Conservation (phyloP, 2,888 invertebrate genomes). For the Tribolium freemani region DNA sequence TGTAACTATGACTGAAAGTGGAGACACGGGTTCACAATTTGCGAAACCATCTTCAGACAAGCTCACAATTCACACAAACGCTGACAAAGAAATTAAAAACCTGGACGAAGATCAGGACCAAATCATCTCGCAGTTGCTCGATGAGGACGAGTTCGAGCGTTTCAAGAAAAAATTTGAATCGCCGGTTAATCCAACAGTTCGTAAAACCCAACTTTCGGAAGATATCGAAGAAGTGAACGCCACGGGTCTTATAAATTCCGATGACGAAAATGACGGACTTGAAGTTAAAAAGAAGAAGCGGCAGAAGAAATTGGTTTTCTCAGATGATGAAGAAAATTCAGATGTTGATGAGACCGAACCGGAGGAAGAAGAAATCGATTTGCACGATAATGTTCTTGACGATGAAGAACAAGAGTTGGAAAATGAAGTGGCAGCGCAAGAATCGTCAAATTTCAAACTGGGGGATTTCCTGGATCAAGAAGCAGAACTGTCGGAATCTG, state of each 20-base stretch:
- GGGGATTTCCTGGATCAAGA: conserved; percentile 89
- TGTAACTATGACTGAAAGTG: conserved; percentile 46
- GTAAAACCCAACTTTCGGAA: conserved; percentile 35
- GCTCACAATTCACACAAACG: background rate
- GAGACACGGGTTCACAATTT: background rate
- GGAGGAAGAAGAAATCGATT: conserved; percentile 61
- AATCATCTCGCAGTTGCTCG: conserved; percentile 61
- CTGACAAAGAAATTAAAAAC: conserved; percentile 47
- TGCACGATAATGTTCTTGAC: conserved; percentile 64
- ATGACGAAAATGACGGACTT: conserved; percentile 54
- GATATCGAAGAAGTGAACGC: conserved; percentile 52
- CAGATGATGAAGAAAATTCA: conserved; percentile 61
- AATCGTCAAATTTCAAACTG: conserved; percentile 63
- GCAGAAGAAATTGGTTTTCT: conserved; percentile 68
- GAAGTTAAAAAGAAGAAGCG: conserved; percentile 55
- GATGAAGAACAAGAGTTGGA: conserved; percentile 61
- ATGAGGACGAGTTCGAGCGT: conserved; percentile 61
- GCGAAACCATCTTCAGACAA: background rate
- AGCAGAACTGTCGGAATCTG: conserved; percentile 92
- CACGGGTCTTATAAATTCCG: conserved; percentile 58
- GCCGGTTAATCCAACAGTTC: conserved; percentile 45
- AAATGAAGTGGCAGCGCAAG: conserved; percentile 74
- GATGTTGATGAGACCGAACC: conserved; percentile 57
- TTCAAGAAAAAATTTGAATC: conserved; percentile 61
- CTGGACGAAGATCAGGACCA: conserved; percentile 60